Evolutionary conservation across 2,888 invertebrate species (phyloP), one percentile per base, ranked within the genome.

Genomic region (Isotomurus palustris): DNA sequence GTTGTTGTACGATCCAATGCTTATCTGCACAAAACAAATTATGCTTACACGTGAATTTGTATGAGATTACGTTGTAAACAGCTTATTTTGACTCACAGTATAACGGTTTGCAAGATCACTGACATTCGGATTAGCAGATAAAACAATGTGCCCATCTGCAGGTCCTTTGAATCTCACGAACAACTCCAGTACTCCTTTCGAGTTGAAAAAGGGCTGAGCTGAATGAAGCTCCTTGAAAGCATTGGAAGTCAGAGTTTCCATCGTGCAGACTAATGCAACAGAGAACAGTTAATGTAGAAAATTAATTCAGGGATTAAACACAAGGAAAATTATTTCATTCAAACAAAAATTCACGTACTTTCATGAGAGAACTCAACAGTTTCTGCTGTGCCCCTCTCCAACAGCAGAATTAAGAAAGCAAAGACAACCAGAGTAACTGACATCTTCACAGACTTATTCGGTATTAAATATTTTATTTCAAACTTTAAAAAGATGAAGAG

Each of bases 1-100:
- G 43, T 68, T 68, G 47, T 66, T 68, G 57, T 64, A 68, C 1
- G 64, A 60, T 2, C 68, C 68, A 17, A 68, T 25, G n/a, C 55
- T 50, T 6, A 68, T 62, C 68, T 68, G 44, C 4, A 43, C 32
- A 32, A 32, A 32, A 32, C 32, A 8, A 32, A 32, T 10, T 8
- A 10, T 10, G 8, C 14, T 8, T 32, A 32, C 32, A 32, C 8
- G 32, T n/a, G 32, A 32, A 32, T 32, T 10, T 10, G 8, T 32
- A 10, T 14, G 32, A 8, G 14, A 32, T 32, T 32, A 10, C 8
- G 32, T 32, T 32, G 32, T 14, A 32, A 38, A 17, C 19, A 38
- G 19, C n/a, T n/a, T n/a, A n/a, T n/a, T n/a, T n/a, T 14, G 38
- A 38, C n/a, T 24, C 10, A 40, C 29, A 5, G 41, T 3, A 22